Evolutionary conservation across 1,140 invertebrate species (phyloP).

Genomic region (Cyrtorhinus lividipennis): DNA sequence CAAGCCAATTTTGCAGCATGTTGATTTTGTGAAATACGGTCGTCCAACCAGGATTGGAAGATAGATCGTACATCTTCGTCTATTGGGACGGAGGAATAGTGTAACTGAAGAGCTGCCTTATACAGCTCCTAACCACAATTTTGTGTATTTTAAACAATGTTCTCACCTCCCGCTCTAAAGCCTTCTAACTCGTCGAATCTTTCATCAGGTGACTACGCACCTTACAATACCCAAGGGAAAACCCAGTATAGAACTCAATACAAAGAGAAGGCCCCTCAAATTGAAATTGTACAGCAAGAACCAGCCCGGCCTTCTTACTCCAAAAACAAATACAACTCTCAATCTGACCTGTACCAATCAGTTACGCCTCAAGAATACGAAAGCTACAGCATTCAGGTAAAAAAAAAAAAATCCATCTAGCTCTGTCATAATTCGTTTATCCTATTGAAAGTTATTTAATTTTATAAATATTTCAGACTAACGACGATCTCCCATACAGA

Average conservation of each 20-base stretch:
- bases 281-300: conserved; percentile 20
- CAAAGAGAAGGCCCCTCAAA: conserved; percentile 16
- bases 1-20: no score
- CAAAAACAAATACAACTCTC: conserved; percentile 18
- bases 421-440: no score
- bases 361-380: conserved; percentile 20
- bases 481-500: conserved; percentile 17
- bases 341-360: conserved; percentile 16
- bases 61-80: no score
- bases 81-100: no score
- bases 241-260: conserved; percentile 8
- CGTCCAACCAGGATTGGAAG: no score
- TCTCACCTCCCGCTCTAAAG: no score
- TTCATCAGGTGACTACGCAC: conserved; percentile 17
- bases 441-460: background rate
- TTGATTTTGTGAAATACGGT: no score
- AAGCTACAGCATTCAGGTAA: conserved; percentile 19
- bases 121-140: no score
- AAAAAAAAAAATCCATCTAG: no score
- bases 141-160: no score
- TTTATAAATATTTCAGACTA: conserved; percentile 14
- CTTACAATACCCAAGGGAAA: conserved; percentile 13
- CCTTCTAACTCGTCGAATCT: no score
- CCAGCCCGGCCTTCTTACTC: conserved; percentile 5
- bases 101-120: no score